Base-by-base conservation (phyloP, 2,113 vertebrate species). In the Brevimyrus niger region DNA sequence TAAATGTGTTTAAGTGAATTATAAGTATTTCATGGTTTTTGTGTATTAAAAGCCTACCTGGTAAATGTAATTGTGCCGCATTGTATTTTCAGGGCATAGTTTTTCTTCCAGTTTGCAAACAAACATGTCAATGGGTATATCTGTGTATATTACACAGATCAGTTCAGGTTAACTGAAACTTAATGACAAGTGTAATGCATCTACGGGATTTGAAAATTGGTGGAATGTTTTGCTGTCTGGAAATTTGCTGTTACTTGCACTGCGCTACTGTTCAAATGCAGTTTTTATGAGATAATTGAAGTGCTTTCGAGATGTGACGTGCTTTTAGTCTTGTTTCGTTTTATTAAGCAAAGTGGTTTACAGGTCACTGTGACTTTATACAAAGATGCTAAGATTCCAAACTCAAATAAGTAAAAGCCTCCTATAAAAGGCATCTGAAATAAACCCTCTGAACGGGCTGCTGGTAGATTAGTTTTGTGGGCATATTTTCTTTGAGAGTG, bases 1-100 rank as follows among this genome's bases (percentile, higher is more conserved):
- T 35, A 27, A 1, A 73, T 73, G 65, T 73, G n/a, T 73, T 69
- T 69, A 27, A 9, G 65, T 35, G 31, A 73, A 15, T 7, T 73
- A 35, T 6, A 35, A 73, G n/a, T 13, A 35, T 38, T 84, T 84
- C 23, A n/a, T 97, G 96, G 97, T 95, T 90, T 31, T 35, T 73
- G 13, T 73, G 13, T 4, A 90, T 93, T 91, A 91, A 94, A 92
- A 96, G 19, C 42, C 9, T 73, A 31, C 31, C 13, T 35, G 10
- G 17, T 15, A 73, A 76, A 80, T 19, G 73, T 42, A 80, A 80
- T 80, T 38, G 21, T 48, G 46, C 23, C 9, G 1, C 11, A 84
- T n/a, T 23, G 17, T 9, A 44, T n/a, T 50, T 85, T 85, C 42
- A 85, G 46, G 82, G 48, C 42, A 84, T 11, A 27, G 11, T 47